Evolutionary conservation across 2,113 vertebrate species (phyloP), one percentile per base, ranked within the genome.

Genomic region (Sylvilagus bachmani): DNA sequence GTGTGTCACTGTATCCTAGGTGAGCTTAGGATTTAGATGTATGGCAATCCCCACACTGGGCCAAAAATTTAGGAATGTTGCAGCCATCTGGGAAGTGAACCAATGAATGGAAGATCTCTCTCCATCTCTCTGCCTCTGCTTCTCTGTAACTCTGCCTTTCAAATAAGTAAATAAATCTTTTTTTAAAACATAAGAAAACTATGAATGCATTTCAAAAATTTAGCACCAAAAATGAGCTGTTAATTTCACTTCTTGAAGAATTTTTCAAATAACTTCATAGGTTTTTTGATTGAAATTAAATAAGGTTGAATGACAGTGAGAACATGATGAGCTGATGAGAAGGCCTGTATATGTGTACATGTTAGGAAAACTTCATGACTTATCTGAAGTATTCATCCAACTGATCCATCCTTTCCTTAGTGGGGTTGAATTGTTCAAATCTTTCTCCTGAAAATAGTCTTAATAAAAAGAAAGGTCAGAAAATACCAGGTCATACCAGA

Each of bases 11-110:
- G 44, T 38, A 6, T 13, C 49, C 9, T 9, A 5, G 11, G 17
- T 51, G 75, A 78, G 14, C 49, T n/a, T 38, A 11, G 38, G 73
- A 13, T 21, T 36, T 36, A 58, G 13, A 25, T 3, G 9, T 1
- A 13, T 14, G 10, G 24, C 6, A 5, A 4, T 11, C 5, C 22
- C 1, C 4, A 3, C 5, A 0, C 14, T 27, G 38, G 29, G 25
- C 27, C 36, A 85, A 66, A 82, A 22, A 14, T 44, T 67, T 49
- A 19, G 86, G 29, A 71, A 9, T 44, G 44, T 44, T 44, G 44
- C 44, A 44, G 44, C 6, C 44, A 7, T 44, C 44, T 44, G 44
- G 44, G 44, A 44, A 44, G 44, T 44, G 44, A 44, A 44, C 44
- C 44, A 44, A 7, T 44, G 44, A 44, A 44, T 44, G 44, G 44